Percentiles rank a stretch among this genome's conserved stretches.
phyloP scores from a whole-genome alignment of 2,113 vertebrate genomes.

The Saccopteryx bilineata region DNA sequence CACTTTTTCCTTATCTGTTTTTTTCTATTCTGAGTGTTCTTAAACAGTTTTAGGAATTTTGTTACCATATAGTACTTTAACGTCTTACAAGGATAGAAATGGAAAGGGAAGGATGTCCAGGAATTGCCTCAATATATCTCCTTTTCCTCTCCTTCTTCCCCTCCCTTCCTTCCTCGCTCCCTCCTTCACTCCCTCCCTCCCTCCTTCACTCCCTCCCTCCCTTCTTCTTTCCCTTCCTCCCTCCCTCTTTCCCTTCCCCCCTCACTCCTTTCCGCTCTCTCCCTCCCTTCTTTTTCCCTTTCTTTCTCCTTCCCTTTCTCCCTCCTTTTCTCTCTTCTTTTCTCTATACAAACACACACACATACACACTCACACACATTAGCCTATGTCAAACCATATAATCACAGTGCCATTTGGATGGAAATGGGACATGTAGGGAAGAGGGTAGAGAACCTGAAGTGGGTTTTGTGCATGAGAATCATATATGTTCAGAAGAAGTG shows the following conservation, averaged over 20 bases:
- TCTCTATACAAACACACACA: not conserved
- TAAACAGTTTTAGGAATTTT: slow-evolving; percentile 59
- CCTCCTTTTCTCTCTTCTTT: not conserved
- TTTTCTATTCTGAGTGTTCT: slow-evolving; percentile 7
- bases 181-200: not conserved
- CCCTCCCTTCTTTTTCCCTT: too few species aligned
- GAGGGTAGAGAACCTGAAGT: not conserved
- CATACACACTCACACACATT: not conserved
- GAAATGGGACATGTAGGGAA: not conserved
- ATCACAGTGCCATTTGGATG: not conserved
- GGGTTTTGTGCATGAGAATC: slow-evolving; percentile 5
- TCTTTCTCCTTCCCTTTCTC: not conserved
- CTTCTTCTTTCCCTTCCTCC: not conserved
- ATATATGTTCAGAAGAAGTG: not conserved
- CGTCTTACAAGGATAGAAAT: slow-evolving; percentile 44
- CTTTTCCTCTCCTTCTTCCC: not conserved
- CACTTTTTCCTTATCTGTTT: slow-evolving; percentile 13
- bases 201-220: too few species aligned
- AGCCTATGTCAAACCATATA: not conserved
- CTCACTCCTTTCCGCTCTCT: not conserved
- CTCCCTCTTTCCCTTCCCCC: not conserved
- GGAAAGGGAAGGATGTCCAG: slow-evolving; percentile 16
- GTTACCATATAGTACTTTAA: slow-evolving; percentile 29
- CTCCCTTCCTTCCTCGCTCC: not conserved
- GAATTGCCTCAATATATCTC: slow-evolving; percentile 24